Evolutionary conservation across 2,797 vertebrate species (phyloP).

Genomic region (Eutrigla gurnardus): DNA sequence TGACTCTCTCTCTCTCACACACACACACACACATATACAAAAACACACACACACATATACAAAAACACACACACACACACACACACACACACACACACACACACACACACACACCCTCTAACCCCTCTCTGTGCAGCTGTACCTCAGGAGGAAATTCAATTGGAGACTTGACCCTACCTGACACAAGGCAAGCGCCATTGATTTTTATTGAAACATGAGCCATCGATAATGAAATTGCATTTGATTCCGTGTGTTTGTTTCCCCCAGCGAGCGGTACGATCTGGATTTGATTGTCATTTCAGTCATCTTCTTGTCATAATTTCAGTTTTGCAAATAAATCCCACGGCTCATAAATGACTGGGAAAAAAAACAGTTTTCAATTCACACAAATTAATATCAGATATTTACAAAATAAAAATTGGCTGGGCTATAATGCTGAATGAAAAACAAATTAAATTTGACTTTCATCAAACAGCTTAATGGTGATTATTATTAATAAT

Average conservation of each 20-base stretch:
- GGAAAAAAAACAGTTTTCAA: slow-evolving; percentile 14
- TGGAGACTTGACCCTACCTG: slow-evolving; percentile 79
- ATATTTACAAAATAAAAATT: slow-evolving; percentile 26
- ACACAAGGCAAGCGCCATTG: slow-evolving; percentile 81
- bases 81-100: slow-evolving; percentile 25
- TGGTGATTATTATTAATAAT: slow-evolving; percentile 3
- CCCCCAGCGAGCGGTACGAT: slow-evolving; percentile 18
- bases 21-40: background rate
- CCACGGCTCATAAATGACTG: slow-evolving; percentile 2
- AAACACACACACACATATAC: slow-evolving; percentile 7
- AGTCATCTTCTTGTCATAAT: slow-evolving; percentile 20
- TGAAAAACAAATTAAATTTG: slow-evolving; percentile 15
- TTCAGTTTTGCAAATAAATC: slow-evolving; percentile 38
- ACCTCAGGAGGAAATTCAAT: slow-evolving; percentile 83
- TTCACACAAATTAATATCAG: slow-evolving; percentile 31
- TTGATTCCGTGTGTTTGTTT: slow-evolving; percentile 67
- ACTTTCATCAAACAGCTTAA: slow-evolving; percentile 10
- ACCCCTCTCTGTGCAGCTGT: slow-evolving; percentile 52
- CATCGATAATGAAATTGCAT: slow-evolving; percentile 83
- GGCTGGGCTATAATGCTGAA: background rate
- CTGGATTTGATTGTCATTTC: slow-evolving; percentile 36
- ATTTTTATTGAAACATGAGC: slow-evolving; percentile 82
- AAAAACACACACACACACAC: slow-evolving; percentile 15
- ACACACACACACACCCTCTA: slow-evolving; percentile 2
- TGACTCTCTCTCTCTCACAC: background rate